A percentile compares a stretch with the other conserved stretches of the same genome.
phyloP scores from a whole-genome alignment of 30 jellyfish, hydroid and myxozoan genomes.

The Nemopilema nomurai region DNA sequence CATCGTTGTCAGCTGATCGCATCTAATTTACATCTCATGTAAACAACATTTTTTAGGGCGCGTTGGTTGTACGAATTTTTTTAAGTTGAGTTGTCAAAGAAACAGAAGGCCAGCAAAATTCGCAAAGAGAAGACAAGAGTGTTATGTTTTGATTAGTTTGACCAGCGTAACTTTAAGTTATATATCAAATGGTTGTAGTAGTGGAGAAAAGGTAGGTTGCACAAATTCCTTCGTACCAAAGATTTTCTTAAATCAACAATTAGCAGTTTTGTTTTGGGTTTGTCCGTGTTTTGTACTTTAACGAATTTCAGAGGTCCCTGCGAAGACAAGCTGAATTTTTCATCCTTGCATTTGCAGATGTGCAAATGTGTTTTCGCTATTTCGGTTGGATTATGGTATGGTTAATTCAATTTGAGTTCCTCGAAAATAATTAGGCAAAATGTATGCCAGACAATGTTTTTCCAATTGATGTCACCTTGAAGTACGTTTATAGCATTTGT shows the following conservation, averaged over 20 bases:
- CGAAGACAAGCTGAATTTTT: too few species aligned
- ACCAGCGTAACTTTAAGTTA: background rate
- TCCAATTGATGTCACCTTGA: background rate
- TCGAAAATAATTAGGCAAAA: too few species aligned
- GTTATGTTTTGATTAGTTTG: background rate
- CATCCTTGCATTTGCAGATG: too few species aligned
- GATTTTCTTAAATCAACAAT: too few species aligned
- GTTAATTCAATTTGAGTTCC: too few species aligned
- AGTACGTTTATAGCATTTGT: too few species aligned
- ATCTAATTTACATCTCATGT: conserved; percentile 64
- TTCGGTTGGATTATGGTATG: too few species aligned
- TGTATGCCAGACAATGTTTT: background rate
- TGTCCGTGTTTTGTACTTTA: too few species aligned
- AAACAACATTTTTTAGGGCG: conserved; percentile 67
- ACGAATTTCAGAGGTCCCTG: too few species aligned
- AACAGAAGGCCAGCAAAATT: background rate
- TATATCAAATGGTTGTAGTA: conserved; percentile 2
- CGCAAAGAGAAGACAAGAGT: background rate
- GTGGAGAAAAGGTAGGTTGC: conserved; percentile 9
- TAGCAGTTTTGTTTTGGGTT: too few species aligned
- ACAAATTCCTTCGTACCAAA: background rate
- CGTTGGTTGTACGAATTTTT: conserved; percentile 9
- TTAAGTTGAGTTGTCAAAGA: background rate
- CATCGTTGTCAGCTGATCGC: conserved; percentile 31
- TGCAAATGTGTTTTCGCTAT: too few species aligned